Conservation (phyloP, 1,140 invertebrate species). For the Drosophila ananassae region DNA sequence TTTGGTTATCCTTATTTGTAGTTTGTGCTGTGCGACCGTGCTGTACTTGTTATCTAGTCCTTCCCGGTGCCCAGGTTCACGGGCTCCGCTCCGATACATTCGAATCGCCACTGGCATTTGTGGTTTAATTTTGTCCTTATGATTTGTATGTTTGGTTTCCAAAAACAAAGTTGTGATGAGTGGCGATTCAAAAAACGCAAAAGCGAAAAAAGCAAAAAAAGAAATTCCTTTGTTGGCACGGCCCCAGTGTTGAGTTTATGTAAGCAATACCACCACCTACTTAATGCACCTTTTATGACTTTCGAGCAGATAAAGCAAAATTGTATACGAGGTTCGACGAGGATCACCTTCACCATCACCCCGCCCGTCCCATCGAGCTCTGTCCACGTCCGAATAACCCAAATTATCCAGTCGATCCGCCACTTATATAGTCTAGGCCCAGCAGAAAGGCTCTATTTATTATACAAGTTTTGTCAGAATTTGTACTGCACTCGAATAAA, state of each 20-base stretch:
- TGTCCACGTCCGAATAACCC: conserved; percentile 5
- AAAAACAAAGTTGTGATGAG: conserved; percentile 7
- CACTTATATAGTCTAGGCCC: not conserved
- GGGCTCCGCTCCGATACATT: conserved; percentile 14
- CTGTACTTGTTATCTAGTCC: conserved; percentile 59
- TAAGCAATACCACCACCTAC: conserved; percentile 28
- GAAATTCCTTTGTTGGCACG: conserved; percentile 45
- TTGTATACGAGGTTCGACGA: conserved; percentile 35
- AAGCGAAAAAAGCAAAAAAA: not conserved
- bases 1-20: conserved; percentile 32
- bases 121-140: not conserved
- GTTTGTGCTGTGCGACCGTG: conserved; percentile 11
- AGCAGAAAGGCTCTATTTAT: conserved; percentile 24
- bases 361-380: not conserved
- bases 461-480: conserved; percentile 42
- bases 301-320: conserved; percentile 39
- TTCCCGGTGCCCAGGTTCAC: conserved; percentile 25
- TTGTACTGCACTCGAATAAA: conserved; percentile 49
- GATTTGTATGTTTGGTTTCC: conserved; percentile 4
- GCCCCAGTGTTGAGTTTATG: conserved; percentile 44
- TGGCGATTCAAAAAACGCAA: conserved; percentile 4
- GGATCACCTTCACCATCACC: not conserved
- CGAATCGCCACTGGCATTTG: conserved; percentile 25
- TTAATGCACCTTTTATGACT: conserved; percentile 5
- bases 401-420: conserved; percentile 3